Base-by-base conservation (phyloP, 2,113 vertebrate species). In the Amia ocellicauda region DNA sequence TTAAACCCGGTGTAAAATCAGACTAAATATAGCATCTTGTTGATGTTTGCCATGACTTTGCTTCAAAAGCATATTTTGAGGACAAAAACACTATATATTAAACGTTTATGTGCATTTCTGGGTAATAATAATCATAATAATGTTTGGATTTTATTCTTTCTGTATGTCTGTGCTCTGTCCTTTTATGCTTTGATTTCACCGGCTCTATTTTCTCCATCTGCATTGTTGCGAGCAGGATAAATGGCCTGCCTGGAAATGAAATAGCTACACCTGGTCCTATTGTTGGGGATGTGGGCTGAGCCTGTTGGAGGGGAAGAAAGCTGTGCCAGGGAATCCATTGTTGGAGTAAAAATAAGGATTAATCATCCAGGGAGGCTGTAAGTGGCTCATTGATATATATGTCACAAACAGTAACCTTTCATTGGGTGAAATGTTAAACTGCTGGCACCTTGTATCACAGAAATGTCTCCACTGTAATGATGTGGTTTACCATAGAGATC, bases 361-460 rank as follows among this genome's bases (percentile, higher is more conserved):
- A 64, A 74, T 72, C 59, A 69, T 71, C 51, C 63, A 41, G 64
- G 45, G 54, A 65, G 58, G 64, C 57, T 55, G 49, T 42, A 67
- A 70, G 61, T 67, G 59, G 66, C 61, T 60, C 29, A 42, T 51
- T 36, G 67, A 66, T 50, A 52, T 55, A 36, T 49, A 64, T 60
- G 62, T 74, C 64, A 60, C 60, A 61, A 26, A 40, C 45, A 49
- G 17, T 70, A 58, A 67, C 65, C 55, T 64, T 49, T 63, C 54
- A 68, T 50, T 52, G 55, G 62, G 36, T 56, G 26, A 69, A 64
- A 64, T 62, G 52, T 58, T 70, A 55, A 66, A 55, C 42, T 64
- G 28, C 63, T 71, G 55, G 60, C 56, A 68, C 66, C 57, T 64
- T 60, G 53, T 68, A 61, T 69, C 69, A 71, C 65, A 51, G 51